These are phyloP conservation scores for Pseudorasbora parva DNA, from an alignment of 2,113 vertebrate genomes.

Conservation along the genomic window DNA sequence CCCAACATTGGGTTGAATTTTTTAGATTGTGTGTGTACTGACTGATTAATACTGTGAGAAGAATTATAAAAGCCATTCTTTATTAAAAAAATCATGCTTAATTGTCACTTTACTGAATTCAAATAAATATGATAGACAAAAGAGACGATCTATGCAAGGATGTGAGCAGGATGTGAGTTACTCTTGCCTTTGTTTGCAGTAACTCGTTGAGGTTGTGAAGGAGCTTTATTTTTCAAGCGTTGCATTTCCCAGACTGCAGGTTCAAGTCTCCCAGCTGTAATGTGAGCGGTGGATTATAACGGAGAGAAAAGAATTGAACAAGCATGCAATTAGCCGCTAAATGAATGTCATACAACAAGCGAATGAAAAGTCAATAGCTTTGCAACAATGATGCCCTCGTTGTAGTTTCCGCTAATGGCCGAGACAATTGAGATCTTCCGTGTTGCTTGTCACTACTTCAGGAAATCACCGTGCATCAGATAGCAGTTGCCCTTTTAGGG, in stretches of 20 bases:
- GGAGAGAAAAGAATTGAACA: slow-evolving; percentile 50
- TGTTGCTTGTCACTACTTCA: slow-evolving; percentile 10
- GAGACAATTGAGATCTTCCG: slow-evolving; percentile 26
- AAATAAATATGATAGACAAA: not conserved
- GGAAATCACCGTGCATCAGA: slow-evolving; percentile 22
- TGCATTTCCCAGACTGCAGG: slow-evolving; percentile 25
- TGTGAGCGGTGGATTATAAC: slow-evolving; percentile 44
- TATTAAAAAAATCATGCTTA: no score
- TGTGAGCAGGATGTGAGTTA: not conserved
- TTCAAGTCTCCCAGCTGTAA: slow-evolving; percentile 22
- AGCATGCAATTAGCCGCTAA: slow-evolving; percentile 56
- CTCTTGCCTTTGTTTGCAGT: not conserved
- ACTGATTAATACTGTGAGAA: not conserved
- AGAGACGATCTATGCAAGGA: not conserved
- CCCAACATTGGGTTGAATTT: no score
- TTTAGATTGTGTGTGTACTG: no score
- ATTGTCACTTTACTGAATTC: no score
- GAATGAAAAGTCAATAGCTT: slow-evolving; percentile 43
- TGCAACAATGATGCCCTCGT: slow-evolving; percentile 37
- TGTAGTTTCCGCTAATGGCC: slow-evolving; percentile 31
- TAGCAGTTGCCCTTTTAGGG: slow-evolving; percentile 37
- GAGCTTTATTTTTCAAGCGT: not conserved
- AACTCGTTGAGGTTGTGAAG: slow-evolving; percentile 19
- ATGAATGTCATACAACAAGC: slow-evolving; percentile 45
- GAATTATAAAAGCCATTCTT: no score